Evolutionary conservation across 2,888 invertebrate species (phyloP), one percentile per base, ranked within the genome.

Genomic region (Tenthredo scrophulariae): DNA sequence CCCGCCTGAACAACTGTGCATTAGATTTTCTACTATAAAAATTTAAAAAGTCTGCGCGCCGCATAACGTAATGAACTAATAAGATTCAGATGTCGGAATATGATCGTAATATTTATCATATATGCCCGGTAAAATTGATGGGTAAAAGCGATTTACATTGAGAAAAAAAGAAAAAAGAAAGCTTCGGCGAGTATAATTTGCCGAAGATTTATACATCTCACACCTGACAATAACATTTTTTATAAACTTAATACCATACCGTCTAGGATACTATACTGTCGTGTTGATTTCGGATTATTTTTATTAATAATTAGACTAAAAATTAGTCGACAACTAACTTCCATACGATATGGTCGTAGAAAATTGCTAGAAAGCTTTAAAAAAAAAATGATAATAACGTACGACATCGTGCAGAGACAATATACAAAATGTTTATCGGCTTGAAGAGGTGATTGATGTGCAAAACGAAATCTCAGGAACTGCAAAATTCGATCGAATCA

Each of bases 191-290:
- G 72, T 43, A 43, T 74, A 18, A 5, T 43, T 43, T 15, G 33
- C 4, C 33, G 22, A 43, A 22, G n/a, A 43, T 22, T 40, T 13
- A 62, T 26, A 37, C 7, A 18, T 10, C 43, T 26, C 15, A 43
- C 22, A 74, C 72, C 43, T 43, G 72, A 74, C 72, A 74, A 74
- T 74, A 74, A 74, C 72, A 43, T 74, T 74, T 74, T 74, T 74
- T 74, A 74, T 74, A 74, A 43, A 74, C 43, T 72, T 74, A 74
- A 4, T 74, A 74, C n/a, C n/a, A 22, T 74, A 62, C 62, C 22
- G 22, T 43, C 1, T 74, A 74, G 70, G n/a, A 70, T 54, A n/a
- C 54, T 54, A n/a, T 54, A 50, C 50, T n/a, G n/a, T 54, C 6
- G n/a, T 7, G n/a, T n/a, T 54, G n/a, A n/a, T 7, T 74, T 43